Conservation (phyloP, 2,797 vertebrate species). For the Eleutherodactylus coqui region DNA sequence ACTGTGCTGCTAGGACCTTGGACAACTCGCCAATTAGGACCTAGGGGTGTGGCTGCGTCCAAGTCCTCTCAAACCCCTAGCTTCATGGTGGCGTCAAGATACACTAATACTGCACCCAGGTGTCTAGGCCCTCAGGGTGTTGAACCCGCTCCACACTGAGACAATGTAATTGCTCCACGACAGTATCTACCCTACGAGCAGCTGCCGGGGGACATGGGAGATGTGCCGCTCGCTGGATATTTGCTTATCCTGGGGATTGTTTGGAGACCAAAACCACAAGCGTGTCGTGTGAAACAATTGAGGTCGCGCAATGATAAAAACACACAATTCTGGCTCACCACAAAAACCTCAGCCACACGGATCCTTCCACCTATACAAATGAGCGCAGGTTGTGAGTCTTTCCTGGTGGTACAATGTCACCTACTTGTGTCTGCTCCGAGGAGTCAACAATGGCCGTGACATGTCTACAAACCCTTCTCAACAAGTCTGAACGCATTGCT, state of each 20-base stretch:
- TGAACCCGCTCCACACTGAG: neutral
- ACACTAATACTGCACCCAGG: too few species aligned
- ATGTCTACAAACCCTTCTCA: neutral
- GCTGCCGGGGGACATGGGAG: slow-evolving; percentile 59
- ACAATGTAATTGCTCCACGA: neutral
- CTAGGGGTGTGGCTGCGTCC: too few species aligned
- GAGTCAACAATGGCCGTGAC: neutral
- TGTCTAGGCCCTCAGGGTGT: neutral
- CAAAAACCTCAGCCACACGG: slow-evolving; percentile 73
- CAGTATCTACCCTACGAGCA: slow-evolving; percentile 65
- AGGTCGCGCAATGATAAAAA: slow-evolving; percentile 70
- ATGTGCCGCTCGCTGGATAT: slow-evolving; percentile 63
- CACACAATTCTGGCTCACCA: slow-evolving; percentile 67
- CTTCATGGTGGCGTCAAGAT: too few species aligned
- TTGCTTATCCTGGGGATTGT: slow-evolving; percentile 73
- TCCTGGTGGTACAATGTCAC: neutral
- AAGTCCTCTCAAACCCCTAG: too few species aligned
- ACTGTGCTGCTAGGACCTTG: too few species aligned
- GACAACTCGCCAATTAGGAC: too few species aligned
- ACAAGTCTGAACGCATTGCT: slow-evolving; percentile 22
- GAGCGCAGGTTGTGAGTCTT: slow-evolving; percentile 6
- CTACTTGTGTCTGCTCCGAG: neutral
- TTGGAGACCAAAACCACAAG: slow-evolving; percentile 76
- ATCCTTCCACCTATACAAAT: neutral
- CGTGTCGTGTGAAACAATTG: slow-evolving; percentile 68